Evolutionary conservation across 2,113 vertebrate genomes (phyloP).

Genomic region (Grantiella picta): DNA sequence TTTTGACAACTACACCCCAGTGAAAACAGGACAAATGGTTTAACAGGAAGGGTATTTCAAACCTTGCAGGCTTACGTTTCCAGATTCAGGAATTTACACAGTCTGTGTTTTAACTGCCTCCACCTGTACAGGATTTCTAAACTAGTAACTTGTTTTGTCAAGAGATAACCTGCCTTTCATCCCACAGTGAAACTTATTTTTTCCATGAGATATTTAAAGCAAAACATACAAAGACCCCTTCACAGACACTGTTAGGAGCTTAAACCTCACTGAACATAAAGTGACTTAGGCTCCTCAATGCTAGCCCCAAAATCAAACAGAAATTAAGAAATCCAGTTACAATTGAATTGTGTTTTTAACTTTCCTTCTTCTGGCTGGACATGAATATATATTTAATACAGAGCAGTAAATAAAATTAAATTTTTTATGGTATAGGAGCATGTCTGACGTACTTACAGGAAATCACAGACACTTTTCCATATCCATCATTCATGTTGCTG

Average conservation of each 20-base stretch:
- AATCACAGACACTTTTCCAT: neutral
- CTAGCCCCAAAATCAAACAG: neutral
- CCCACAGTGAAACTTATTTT: neutral
- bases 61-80: neutral
- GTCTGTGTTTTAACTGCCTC: neutral
- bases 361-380: neutral
- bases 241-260: neutral
- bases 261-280: neutral
- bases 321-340: neutral
- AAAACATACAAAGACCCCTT: neutral
- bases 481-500: neutral
- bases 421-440: neutral
- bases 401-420: neutral
- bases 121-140: neutral
- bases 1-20: neutral
- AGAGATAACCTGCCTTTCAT: neutral
- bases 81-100: neutral
- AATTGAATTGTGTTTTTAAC: neutral
- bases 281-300: neutral
- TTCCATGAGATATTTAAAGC: neutral
- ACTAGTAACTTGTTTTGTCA: neutral
- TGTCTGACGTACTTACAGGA: neutral
- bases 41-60: neutral
- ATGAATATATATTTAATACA: neutral
- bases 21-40: neutral